Evolutionary conservation across 2,797 vertebrate genomes (phyloP), one percentile per base, ranked within the genome.

Genomic region (Meda fulgida): DNA sequence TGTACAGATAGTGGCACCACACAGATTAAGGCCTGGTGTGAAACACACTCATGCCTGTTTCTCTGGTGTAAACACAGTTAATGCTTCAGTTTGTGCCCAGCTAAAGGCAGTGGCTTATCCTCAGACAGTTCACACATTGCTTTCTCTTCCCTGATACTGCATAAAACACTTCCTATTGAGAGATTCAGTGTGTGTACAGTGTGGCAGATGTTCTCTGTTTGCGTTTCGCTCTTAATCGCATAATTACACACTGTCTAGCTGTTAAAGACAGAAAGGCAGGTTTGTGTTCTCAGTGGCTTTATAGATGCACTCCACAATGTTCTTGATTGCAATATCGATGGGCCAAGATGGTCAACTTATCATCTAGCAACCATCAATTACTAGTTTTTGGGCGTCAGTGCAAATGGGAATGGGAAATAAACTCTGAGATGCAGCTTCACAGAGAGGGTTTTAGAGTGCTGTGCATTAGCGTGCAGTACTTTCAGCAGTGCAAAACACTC

Each of bases 11-110:
- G 93, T 96, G 96, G 94, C 95, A 96, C 96, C 97, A 98, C 97
- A 98, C 96, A 99, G 98, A 96, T 99, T 98, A 97, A 99, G 97
- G 97, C 97, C 97, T 97, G 94, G 94, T 95, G 92, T 92, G 92
- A 95, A 94, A 92, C 92, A 65, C 94, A 93, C 90, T 91, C 92
- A 89, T 95, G 85, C 87, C 93, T 91, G 89, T 93, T 92, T 93
- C 94, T 94, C 93, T 94, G 94, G 95, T 96, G 92, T 96, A 96
- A 94, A 97, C 95, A 95, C 97, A 96, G 95, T 96, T 96, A 92
- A 93, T 94, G 90, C 89, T 72, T 78, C 75, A 58, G 31, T 70
- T 34, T 67, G 46, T 43, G 60, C 6, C n/a, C 38, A 26, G 13
- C 29, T 75, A 66, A 46, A 83, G 43, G 43, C 26, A 9, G 38